Percentiles rank a stretch among this genome's conserved stretches.
phyloP scores from a whole-genome alignment of 2,797 vertebrate genomes.

The Myoxocephalus aenaeus region DNA sequence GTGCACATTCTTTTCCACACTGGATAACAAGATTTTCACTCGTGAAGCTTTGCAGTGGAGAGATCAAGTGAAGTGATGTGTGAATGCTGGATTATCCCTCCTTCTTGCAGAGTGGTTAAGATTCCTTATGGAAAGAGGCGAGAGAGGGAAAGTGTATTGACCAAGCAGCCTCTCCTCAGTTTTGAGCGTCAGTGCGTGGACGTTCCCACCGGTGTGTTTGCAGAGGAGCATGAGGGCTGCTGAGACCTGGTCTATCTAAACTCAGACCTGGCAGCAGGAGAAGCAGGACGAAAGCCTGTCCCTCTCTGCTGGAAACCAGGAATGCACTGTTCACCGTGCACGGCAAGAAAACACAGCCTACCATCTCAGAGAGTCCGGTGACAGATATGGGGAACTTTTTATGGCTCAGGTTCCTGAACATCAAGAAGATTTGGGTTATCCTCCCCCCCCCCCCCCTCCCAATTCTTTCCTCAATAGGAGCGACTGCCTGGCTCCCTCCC shows the following conservation, averaged over 20 bases:
- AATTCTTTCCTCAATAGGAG: conserved; percentile 49
- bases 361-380: conserved; percentile 47
- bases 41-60: conserved; percentile 20
- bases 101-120: conserved; percentile 1
- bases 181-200: conserved; percentile 15
- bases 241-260: conserved; percentile 45
- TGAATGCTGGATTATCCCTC: conserved; percentile 35
- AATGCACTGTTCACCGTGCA: conserved; percentile 23
- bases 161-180: conserved; percentile 42
- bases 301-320: conserved; percentile 51
- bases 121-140: conserved; percentile 16
- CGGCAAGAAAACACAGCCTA: conserved; percentile 60
- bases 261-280: conserved; percentile 31
- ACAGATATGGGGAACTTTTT: conserved; percentile 60
- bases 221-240: conserved; percentile 17
- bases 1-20: conserved; percentile 26
- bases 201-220: conserved; percentile 56
- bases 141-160: conserved; percentile 46
- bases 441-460: conserved; percentile 22
- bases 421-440: conserved; percentile 40
- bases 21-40: conserved; percentile 32
- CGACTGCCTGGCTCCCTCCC: conserved; percentile 67
- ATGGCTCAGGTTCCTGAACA: conserved; percentile 65
- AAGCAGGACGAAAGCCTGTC: conserved; percentile 7
- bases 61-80: conserved; percentile 39